phyloP scores from a whole-genome alignment of 2,113 vertebrate species.

The Nibea coibor region DNA sequence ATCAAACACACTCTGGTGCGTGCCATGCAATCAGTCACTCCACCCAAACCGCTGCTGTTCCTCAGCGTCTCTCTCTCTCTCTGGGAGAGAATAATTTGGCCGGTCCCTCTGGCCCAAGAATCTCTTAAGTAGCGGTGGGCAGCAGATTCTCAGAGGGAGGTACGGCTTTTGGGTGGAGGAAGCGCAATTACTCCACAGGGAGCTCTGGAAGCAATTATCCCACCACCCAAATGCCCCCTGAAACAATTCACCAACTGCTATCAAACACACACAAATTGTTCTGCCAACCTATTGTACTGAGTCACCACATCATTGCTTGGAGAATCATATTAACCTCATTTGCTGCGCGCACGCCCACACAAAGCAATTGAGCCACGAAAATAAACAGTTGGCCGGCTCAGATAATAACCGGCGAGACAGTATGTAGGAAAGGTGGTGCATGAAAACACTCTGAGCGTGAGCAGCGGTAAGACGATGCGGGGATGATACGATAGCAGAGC shows the following conservation, averaged over 20 bases:
- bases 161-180: conserved; percentile 59
- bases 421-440: conserved; percentile 25
- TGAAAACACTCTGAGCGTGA: conserved; percentile 18
- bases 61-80: conserved; percentile 44
- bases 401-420: conserved; percentile 50
- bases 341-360: conserved; percentile 49
- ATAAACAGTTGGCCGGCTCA: conserved; percentile 51
- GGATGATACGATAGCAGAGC: neutral
- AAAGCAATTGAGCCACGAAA: conserved; percentile 40
- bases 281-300: conserved; percentile 69
- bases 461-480: neutral
- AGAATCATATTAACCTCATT: conserved; percentile 65
- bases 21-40: conserved; percentile 42
- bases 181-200: conserved; percentile 77
- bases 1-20: neutral
- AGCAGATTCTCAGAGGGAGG: conserved; percentile 70
- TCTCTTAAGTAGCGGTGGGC: conserved; percentile 52
- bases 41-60: conserved; percentile 43
- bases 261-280: conserved; percentile 54
- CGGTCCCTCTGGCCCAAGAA: conserved; percentile 46
- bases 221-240: conserved; percentile 67
- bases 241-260: conserved; percentile 64
- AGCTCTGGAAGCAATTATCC: conserved; percentile 84
- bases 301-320: conserved; percentile 55
- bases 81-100: conserved; percentile 53